phyloP scores from a whole-genome alignment of 1,140 invertebrate species.

The Cecropterus lyciades region DNA sequence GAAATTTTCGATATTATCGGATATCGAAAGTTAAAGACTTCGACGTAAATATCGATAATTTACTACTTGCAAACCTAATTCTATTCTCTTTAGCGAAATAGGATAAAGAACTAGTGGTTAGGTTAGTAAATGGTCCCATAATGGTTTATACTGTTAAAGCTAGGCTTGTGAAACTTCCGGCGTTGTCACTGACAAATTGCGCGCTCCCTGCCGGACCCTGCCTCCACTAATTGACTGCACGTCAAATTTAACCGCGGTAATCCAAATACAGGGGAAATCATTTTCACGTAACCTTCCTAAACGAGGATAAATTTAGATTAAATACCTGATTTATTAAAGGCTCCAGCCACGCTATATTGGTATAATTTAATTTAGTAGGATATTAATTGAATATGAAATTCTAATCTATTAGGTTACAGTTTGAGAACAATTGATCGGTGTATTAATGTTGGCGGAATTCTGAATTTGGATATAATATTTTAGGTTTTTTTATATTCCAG shows the following conservation, averaged over 20 bases:
- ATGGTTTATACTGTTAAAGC: conserved; percentile 58
- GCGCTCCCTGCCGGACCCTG: conserved; percentile 47
- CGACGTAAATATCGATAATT: background rate
- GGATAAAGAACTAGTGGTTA: background rate
- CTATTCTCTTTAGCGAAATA: background rate
- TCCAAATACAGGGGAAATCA: conserved; percentile 36
- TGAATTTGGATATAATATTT: too few species aligned
- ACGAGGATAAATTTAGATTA: conserved; percentile 31
- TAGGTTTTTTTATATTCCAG: too few species aligned
- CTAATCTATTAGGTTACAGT: too few species aligned
- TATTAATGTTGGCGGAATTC: too few species aligned
- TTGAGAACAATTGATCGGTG: too few species aligned
- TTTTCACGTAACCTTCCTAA: conserved; percentile 26
- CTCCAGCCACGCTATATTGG: background rate
- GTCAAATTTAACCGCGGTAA: conserved; percentile 57
- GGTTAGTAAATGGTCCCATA: conserved; percentile 39
- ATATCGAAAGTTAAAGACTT: too few species aligned
- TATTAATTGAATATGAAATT: too few species aligned
- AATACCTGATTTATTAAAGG: conserved; percentile 17
- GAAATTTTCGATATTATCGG: too few species aligned
- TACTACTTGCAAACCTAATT: background rate
- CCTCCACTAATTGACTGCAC: conserved; percentile 68
- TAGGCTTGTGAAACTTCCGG: conserved; percentile 65
- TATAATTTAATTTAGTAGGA: too few species aligned
- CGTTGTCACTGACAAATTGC: conserved; percentile 72